These are phyloP conservation scores for Lates japonicus DNA, from an alignment of 2,797 vertebrate genomes.

Conservation along the genomic window DNA sequence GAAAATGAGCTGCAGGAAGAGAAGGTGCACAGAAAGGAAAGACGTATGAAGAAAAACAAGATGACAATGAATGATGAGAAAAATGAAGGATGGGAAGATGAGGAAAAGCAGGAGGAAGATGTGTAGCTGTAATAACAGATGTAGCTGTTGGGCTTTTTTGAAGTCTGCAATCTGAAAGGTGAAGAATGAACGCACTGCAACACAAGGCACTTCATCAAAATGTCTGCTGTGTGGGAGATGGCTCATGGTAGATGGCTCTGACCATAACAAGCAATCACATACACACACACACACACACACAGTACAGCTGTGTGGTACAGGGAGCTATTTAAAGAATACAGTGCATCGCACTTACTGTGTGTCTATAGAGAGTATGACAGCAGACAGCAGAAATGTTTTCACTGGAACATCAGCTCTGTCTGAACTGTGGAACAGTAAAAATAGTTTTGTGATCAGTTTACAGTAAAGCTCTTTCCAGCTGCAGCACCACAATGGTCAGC, in stretches of 20 bases:
- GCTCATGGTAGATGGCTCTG: conserved; percentile 18
- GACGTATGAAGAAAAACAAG: background rate
- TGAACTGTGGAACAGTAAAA: background rate
- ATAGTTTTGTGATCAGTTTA: background rate
- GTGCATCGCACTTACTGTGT: background rate
- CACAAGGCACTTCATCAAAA: conserved; percentile 27
- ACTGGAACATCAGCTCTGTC: background rate
- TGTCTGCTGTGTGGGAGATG: conserved; percentile 24
- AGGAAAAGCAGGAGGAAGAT: conserved; percentile 21
- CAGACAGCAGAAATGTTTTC: background rate
- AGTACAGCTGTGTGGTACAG: conserved; percentile 1
- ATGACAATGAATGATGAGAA: conserved; percentile 19
- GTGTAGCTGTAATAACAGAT: conserved; percentile 26
- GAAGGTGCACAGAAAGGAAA: background rate
- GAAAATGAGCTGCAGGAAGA: background rate
- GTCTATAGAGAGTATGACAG: too few species aligned
- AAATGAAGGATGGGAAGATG: background rate
- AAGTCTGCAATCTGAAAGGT: conserved; percentile 29
- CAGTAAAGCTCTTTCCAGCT: background rate
- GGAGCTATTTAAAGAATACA: background rate
- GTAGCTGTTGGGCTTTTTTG: conserved; percentile 21
- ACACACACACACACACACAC: background rate
- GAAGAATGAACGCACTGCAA: conserved; percentile 7
- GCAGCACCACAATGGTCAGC: background rate
- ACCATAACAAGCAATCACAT: conserved; percentile 17